Evolutionary conservation across 2,797 vertebrate genomes (phyloP).

Genomic region (Coregonus sp.): DNA sequence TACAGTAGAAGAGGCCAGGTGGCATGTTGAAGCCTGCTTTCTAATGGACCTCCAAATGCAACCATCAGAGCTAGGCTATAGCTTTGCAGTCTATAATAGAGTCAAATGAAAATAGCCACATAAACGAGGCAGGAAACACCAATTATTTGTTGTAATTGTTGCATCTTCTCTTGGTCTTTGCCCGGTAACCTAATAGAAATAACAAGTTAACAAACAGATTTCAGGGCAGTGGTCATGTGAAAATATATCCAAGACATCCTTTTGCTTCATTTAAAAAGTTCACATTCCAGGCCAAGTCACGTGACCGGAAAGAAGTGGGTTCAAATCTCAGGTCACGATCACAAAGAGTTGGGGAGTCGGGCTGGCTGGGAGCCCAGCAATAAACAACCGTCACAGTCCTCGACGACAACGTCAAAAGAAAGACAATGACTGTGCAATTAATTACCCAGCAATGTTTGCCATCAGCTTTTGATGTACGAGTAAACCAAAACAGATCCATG

Average conservation of each 20-base stretch:
- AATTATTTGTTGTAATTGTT: not conserved
- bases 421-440: not conserved
- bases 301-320: slow-evolving; percentile 52
- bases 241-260: slow-evolving; percentile 4
- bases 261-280: slow-evolving; percentile 24
- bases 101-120: not conserved
- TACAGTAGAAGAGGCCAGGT: slow-evolving; percentile 22
- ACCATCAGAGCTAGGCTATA: slow-evolving; percentile 1
- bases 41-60: slow-evolving; percentile 16
- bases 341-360: slow-evolving; percentile 27
- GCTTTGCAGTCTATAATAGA: not conserved
- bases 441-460: slow-evolving; percentile 8
- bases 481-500: slow-evolving; percentile 25
- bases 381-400: not conserved
- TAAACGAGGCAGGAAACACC: not conserved
- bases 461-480: not conserved
- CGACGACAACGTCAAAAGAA: not conserved
- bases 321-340: slow-evolving; percentile 50
- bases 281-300: slow-evolving; percentile 53
- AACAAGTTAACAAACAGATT: slow-evolving; percentile 7
- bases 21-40: slow-evolving; percentile 17
- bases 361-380: not conserved
- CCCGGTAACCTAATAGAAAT: slow-evolving; percentile 11
- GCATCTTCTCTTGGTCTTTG: not conserved
- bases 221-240: not conserved